A percentile compares a stretch with the other conserved stretches of the same genome.
These are phyloP conservation scores for Sesia bembeciformis DNA, from an alignment of 2,888 invertebrate species.

Conservation along the genomic window DNA sequence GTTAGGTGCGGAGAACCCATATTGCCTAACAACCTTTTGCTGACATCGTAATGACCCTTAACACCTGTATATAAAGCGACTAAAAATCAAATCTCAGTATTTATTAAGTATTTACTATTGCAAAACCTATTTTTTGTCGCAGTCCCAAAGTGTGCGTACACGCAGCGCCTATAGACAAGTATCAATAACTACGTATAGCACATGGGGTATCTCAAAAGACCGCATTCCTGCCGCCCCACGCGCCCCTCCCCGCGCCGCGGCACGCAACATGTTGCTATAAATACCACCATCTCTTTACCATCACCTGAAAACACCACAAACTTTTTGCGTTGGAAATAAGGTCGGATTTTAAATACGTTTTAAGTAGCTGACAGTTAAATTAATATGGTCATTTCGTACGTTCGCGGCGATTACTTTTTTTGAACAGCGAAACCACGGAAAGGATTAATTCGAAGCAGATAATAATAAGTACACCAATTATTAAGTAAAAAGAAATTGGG, in stretches of 20 bases:
- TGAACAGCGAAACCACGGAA: slow-evolving; percentile 58
- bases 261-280: slow-evolving; percentile 34
- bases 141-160: no score
- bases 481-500: no score
- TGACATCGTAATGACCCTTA: no score
- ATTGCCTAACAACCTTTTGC: no score
- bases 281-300: slow-evolving; percentile 15
- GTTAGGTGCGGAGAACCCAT: no score
- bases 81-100: no score
- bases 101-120: no score
- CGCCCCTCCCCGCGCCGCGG: slow-evolving; percentile 28
- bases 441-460: slow-evolving; percentile 67
- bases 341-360: slow-evolving; percentile 12
- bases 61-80: no score
- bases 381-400: slow-evolving; percentile 5
- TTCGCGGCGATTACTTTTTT: slow-evolving; percentile 49
- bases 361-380: background rate
- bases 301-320: slow-evolving; percentile 6
- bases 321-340: slow-evolving; percentile 13
- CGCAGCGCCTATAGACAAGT: slow-evolving; percentile 24
- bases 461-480: slow-evolving; percentile 11
- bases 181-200: slow-evolving; percentile 46
- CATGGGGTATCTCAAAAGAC: slow-evolving; percentile 63
- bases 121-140: no score
- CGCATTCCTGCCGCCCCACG: slow-evolving; percentile 50